Percentiles rank a stretch among this genome's conserved stretches.
Conservation (phyloP, 2,113 vertebrate genomes). For the Pachycephala philippinensis region DNA sequence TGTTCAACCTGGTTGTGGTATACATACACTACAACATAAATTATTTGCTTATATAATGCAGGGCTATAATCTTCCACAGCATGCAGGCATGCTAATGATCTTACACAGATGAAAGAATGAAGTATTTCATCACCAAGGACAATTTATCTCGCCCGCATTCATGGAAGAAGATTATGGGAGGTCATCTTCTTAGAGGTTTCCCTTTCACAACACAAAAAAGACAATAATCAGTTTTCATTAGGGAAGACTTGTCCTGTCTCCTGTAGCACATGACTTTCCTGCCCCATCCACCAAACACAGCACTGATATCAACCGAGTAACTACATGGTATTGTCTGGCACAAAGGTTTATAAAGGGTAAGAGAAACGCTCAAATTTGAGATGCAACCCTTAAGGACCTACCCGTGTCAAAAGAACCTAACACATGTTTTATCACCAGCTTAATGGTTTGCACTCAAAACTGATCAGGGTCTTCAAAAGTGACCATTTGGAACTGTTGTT, state of each 20-base stretch:
- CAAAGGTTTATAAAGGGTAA: not conserved
- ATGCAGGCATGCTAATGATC: not conserved
- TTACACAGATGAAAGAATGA: not conserved
- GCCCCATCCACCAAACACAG: not conserved
- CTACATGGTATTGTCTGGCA: not conserved
- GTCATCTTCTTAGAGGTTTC: slow-evolving; percentile 9
- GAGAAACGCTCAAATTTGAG: not conserved
- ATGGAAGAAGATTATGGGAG: not conserved
- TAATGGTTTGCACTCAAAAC: not conserved
- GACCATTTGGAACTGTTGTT: not conserved
- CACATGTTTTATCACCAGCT: not conserved
- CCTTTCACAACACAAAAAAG: not conserved
- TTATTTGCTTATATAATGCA: not conserved
- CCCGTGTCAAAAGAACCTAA: not conserved
- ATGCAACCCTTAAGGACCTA: not conserved
- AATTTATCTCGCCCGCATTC: slow-evolving; percentile 7
- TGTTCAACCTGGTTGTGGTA: not conserved
- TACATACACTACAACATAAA: not conserved
- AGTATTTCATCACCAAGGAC: not conserved
- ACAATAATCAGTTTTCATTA: not conserved
- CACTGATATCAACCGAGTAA: not conserved
- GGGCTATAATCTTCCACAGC: not conserved
- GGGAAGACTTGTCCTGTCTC: not conserved
- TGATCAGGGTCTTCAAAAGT: not conserved
- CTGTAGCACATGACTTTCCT: not conserved